Percentiles rank a stretch among this genome's conserved stretches.
These are phyloP conservation scores for Sinotaia quadrata DNA, from an alignment of 2,888 invertebrate genomes.

Conservation along the genomic window DNA sequence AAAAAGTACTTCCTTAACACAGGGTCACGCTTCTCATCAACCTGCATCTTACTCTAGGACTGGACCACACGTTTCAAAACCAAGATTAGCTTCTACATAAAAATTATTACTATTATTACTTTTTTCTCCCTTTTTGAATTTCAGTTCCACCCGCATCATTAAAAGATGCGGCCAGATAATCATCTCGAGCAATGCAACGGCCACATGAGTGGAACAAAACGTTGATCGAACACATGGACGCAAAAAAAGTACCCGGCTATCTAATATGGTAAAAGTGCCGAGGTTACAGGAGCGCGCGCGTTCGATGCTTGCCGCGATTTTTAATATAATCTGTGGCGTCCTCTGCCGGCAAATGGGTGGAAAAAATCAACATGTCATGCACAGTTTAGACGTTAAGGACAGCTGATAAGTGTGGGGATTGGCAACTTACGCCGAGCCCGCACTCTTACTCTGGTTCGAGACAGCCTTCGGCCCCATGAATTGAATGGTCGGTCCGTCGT, in stretches of 20 bases:
- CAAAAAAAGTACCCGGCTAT: background rate
- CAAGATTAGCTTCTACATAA: too few relatives aligned
- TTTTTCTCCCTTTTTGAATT: too few relatives aligned
- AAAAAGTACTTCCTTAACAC: too few relatives aligned
- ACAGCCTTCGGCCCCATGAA: background rate
- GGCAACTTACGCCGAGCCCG: background rate
- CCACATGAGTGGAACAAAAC: background rate
- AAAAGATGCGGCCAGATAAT: background rate
- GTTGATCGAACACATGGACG: background rate
- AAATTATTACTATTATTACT: too few relatives aligned
- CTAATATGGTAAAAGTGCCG: conserved; percentile 4
- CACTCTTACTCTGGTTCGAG: background rate
- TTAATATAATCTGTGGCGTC: background rate
- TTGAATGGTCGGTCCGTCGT: background rate
- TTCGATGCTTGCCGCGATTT: background rate
- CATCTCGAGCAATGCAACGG: background rate
- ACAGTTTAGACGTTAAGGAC: background rate
- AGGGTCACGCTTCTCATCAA: too few relatives aligned
- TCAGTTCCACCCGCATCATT: background rate
- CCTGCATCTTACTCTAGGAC: too few relatives aligned
- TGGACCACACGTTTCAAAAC: too few relatives aligned
- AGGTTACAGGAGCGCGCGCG: background rate
- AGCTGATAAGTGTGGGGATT: background rate
- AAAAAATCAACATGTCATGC: background rate
- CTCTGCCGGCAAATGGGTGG: background rate